Evolutionary conservation across 2,888 invertebrate genomes (phyloP).

Genomic region (Cartodere bifasciata): DNA sequence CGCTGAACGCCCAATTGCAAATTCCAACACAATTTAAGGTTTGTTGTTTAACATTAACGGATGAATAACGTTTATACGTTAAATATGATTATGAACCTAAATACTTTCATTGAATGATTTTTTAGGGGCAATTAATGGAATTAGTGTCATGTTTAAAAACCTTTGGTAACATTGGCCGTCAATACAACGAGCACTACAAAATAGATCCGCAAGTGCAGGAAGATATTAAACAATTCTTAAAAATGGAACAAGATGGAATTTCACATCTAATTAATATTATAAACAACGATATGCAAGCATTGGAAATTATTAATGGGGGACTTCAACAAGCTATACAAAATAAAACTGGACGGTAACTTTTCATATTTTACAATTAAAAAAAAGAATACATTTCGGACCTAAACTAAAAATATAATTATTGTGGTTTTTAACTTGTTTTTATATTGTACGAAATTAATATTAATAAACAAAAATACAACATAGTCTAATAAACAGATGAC

Average conservation of each 20-base stretch:
- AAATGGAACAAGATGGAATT: conserved; percentile 82
- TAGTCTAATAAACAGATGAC: too few species aligned
- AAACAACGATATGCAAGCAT: conserved; percentile 63
- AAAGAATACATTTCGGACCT: too few species aligned
- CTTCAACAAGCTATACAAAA: conserved; percentile 45
- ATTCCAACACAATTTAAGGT: conserved; percentile 89
- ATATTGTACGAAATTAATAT: too few species aligned
- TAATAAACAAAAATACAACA: too few species aligned
- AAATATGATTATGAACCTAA: too few species aligned
- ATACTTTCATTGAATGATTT: too few species aligned
- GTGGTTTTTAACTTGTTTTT: too few species aligned
- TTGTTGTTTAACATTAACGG: conserved; percentile 28
- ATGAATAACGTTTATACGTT: not conserved
- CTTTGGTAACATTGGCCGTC: conserved; percentile 42
- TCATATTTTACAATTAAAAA: too few species aligned
- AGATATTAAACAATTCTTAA: conserved; percentile 64
- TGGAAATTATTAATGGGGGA: conserved; percentile 68
- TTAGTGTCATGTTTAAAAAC: conserved; percentile 76
- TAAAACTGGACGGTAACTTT: conserved; percentile 8
- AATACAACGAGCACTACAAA: conserved; percentile 58
- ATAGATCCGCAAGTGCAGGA: conserved; percentile 61
- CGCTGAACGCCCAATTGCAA: conserved; percentile 74
- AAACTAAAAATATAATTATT: too few species aligned
- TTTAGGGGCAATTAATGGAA: conserved; percentile 78
- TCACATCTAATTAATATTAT: conserved; percentile 73